These are phyloP conservation scores for Zaprionus inermis DNA, from an alignment of 1,140 invertebrate genomes.

Conservation along the genomic window DNA sequence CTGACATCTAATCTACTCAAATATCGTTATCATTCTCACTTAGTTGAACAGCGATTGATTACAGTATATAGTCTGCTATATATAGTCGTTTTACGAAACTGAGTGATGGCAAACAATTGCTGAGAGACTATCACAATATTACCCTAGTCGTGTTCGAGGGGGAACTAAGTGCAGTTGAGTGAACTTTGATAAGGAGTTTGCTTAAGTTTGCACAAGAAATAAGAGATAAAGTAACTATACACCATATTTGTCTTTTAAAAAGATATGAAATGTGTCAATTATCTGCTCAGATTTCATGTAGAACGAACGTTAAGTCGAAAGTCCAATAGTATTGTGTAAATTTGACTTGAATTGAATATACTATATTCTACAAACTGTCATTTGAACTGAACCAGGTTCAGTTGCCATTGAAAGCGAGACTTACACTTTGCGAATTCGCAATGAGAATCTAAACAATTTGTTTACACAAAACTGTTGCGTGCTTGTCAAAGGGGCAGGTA, in stretches of 20 bases:
- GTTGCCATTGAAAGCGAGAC: conserved; percentile 16
- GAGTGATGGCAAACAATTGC: background rate
- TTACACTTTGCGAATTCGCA: conserved; percentile 18
- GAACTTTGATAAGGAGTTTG: conserved; percentile 1
- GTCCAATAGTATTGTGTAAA: background rate
- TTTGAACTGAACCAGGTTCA: background rate
- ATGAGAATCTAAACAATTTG: conserved; percentile 7
- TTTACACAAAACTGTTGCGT: conserved; percentile 44
- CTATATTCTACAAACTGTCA: background rate
- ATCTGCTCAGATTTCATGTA: background rate
- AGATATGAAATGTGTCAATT: background rate
- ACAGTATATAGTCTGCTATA: too few species aligned
- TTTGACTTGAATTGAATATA: background rate
- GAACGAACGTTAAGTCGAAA: background rate
- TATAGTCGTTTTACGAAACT: too few species aligned
- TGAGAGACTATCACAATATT: conserved; percentile 23
- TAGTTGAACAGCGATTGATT: conserved; percentile 7
- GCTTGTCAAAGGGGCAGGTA: conserved; percentile 26
- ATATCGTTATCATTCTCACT: background rate
- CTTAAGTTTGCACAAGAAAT: background rate
- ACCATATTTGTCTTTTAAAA: background rate
- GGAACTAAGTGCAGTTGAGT: background rate
- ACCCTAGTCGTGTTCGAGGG: conserved; percentile 9
- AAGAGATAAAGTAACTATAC: background rate
- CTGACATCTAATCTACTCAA: background rate